Conservation (phyloP, 2,888 invertebrate species). For the Agrochola lota region DNA sequence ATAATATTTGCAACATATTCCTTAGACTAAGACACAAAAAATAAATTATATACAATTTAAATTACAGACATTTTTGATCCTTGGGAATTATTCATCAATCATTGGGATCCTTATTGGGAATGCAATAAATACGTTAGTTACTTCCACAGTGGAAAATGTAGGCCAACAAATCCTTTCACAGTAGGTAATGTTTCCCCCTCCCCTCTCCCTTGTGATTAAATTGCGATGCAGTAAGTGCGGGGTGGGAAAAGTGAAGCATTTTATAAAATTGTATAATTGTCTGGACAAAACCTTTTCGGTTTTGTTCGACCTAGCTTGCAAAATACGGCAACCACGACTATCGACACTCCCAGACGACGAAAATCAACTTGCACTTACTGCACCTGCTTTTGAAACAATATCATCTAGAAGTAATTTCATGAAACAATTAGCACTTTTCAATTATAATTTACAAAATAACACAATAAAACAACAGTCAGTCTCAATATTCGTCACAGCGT, state of each 20-base stretch:
- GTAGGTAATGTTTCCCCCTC: neutral
- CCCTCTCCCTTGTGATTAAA: neutral
- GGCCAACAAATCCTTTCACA: neutral
- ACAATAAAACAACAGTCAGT: neutral
- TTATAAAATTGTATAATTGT: neutral
- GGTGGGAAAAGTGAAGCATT: neutral
- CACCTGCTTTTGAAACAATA: conserved; percentile 2
- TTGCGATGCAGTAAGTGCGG: neutral
- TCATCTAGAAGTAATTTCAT: neutral
- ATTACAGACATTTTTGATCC: neutral
- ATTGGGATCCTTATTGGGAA: too few species aligned
- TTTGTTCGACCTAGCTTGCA: neutral
- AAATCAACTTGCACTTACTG: neutral
- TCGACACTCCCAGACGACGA: neutral
- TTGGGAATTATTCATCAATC: too few species aligned
- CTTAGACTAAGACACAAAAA: neutral
- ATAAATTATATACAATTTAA: conserved; percentile 1
- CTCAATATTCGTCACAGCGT: neutral
- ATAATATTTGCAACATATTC: neutral
- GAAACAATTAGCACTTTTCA: neutral
- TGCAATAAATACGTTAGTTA: neutral
- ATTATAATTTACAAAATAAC: conserved; percentile 5
- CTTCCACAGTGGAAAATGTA: neutral
- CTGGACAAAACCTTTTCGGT: too few species aligned
- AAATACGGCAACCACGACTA: neutral